phyloP scores from a whole-genome alignment of 1,140 invertebrate genomes.

The Pogonomyrmex californicus region DNA sequence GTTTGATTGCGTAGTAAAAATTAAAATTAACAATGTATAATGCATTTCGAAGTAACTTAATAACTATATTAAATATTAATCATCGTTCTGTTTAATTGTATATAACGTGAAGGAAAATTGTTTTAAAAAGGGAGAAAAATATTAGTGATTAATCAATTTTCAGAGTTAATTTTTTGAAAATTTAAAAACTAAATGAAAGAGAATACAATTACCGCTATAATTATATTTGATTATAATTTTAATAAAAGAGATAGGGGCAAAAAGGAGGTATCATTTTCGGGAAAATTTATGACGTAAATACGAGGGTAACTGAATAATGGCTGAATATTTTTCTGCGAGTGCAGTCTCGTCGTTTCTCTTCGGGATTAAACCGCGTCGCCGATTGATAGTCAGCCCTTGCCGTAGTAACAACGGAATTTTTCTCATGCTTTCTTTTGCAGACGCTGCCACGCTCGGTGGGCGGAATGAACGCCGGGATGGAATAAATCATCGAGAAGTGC shows the following conservation, averaged over 20 bases:
- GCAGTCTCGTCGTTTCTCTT: constrained; percentile 1
- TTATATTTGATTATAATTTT: neutral
- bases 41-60: neutral
- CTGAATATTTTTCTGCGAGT: constrained; percentile 11
- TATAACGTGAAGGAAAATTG: neutral
- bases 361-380: neutral
- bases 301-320: no score
- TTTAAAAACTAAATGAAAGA: neutral
- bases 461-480: constrained; percentile 12
- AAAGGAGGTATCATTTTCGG: neutral
- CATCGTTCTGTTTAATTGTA: neutral
- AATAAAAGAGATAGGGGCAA: neutral
- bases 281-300: neutral
- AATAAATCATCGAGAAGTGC: constrained; percentile 41
- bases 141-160: constrained; percentile 2
- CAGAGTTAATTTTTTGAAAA: neutral
- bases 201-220: neutral
- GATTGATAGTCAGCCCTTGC: neutral
- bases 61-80: constrained; percentile 16
- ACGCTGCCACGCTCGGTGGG: neutral
- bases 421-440: constrained; percentile 54
- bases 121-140: neutral
- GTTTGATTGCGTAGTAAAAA: neutral
- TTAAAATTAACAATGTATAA: neutral
- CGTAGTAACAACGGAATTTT: constrained; percentile 34